Evolutionary conservation across 2,113 vertebrate genomes (phyloP), one percentile per base, ranked within the genome.

Genomic region (Dunckerocampus dactyliophorus): DNA sequence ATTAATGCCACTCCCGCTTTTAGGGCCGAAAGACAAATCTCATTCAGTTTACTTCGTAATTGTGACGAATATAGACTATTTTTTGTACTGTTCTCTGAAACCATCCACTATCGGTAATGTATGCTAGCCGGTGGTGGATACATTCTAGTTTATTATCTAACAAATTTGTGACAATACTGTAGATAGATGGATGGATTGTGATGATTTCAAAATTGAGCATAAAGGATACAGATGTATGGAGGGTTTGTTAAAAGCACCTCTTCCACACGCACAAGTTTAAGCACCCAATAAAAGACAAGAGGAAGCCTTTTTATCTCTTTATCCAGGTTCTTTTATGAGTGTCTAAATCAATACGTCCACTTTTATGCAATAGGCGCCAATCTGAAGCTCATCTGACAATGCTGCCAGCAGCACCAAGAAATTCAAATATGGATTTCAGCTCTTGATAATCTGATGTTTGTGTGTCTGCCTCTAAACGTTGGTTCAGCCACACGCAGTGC

Each of bases 261-360:
- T 34, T 34, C 31, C 7, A 8, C 31, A n/a, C 49, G 43, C 43
- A 54, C 19, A 64, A 20, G 31, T 3, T 52, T 56, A 60, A 81
- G 52, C 54, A 74, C 62, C 51, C 53, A 60, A 75, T 70, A 72
- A 79, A 39, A 69, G 50, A 52, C 64, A 45, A 67, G 60, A 71
- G 48, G 52, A 73, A 73, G 62, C 21, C 15, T 57, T 55, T 65
- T 61, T 28, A 82, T 80, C 63, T 64, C 63, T 70, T 68, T 65
- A 20, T 73, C 54, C 65, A 34, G 42, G 57, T 60, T 72, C 58
- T 67, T 76, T 75, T 72, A 69, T 51, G 49, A 68, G 71, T 50
- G 61, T 28, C 50, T 64, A 46, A 83, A 81, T 83, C 76, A 72
- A 65, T 77, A 72, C 45, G 60, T 75, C 50, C 22, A 73, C 28